A percentile compares a stretch with the other conserved stretches of the same genome.
Conservation (phyloP, 2,888 invertebrate species). For the Biston stratarius region DNA sequence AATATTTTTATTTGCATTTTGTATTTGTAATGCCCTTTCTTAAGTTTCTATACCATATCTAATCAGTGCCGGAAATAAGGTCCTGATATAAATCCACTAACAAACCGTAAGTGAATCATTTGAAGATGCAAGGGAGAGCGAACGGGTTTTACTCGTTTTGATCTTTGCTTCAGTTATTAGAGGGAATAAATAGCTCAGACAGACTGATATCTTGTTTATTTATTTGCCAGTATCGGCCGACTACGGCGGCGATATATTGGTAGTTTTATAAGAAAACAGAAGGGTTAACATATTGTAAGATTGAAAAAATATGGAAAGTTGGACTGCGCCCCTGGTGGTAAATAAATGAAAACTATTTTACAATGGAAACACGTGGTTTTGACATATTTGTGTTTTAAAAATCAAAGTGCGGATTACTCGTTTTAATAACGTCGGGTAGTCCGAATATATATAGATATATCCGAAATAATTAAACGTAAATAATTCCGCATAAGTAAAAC, state of each 20-base stretch:
- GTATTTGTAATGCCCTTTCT: not conserved
- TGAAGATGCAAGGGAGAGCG: constrained; percentile 32
- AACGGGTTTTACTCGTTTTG: constrained; percentile 35
- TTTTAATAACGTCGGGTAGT: too few relatives aligned
- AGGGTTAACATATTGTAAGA: too few relatives aligned
- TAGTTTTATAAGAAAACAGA: not conserved
- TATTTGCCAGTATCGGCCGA: constrained; percentile 25
- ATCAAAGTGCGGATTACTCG: too few relatives aligned
- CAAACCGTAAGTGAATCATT: constrained; percentile 32
- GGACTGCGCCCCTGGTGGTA: too few relatives aligned
- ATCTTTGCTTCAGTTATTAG: constrained; percentile 45
- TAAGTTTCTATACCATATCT: not conserved
- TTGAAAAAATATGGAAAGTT: too few relatives aligned
- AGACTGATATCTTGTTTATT: constrained; percentile 37
- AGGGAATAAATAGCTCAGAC: constrained; percentile 42
- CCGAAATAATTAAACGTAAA: too few relatives aligned
- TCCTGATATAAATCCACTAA: constrained; percentile 19
- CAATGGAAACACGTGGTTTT: too few relatives aligned
- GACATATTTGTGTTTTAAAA: too few relatives aligned
- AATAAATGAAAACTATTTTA: too few relatives aligned
- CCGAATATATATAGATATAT: too few relatives aligned
- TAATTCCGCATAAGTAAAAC: too few relatives aligned
- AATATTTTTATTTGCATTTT: not conserved
- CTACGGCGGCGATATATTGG: constrained; percentile 21
- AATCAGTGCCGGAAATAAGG: constrained; percentile 21